Base-by-base conservation (phyloP, 2,113 vertebrate genomes). In the Toxotes chatareus region DNA sequence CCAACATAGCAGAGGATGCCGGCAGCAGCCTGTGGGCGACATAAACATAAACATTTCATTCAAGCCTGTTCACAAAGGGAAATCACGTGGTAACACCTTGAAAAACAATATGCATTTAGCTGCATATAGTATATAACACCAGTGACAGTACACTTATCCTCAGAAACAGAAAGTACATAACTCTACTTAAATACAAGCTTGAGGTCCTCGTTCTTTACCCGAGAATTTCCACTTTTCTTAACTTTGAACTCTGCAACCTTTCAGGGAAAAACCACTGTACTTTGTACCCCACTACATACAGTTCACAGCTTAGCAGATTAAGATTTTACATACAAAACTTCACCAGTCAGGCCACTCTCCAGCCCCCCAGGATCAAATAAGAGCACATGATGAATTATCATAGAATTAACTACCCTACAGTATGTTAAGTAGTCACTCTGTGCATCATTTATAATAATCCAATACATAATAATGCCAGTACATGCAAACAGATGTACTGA, bases 1-100 rank as follows among this genome's bases (percentile, higher is more conserved):
- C 98, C 98, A 57, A 98, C 96, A 0, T 99, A 99, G 92, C 97
- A 99, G 74, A 99, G 90, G 76, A 99, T 97, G 36, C 98, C 98
- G 49, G 97, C 97, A 36, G 97, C 97, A 0, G 98, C 98, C 98
- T 99, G 51, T 6, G 62, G 32, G 1, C 23, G 76, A 74, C 21
- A 80, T 31, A 56, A 60, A 66, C 4, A 55, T 27, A 14, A 60
- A 46, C 5, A 65, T 14, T 56, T 42, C 0, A 49, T n/a, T 67
- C 6, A 13, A 36, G 53, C 27, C 2, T 23, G 4, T 0, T 4
- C 5, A 51, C 6, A 13, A 16, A 59, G 7, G 6, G 11, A 34
- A 57, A 73, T 31, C 9, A 60, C 42, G 19, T 1, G 1, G 0
- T 19, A 19, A 55, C 23, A 59, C 0, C 19, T 51, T 2, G 5